These are phyloP conservation scores for Drosophila parvula DNA, from an alignment of 1,140 invertebrate species.

Conservation along the genomic window DNA sequence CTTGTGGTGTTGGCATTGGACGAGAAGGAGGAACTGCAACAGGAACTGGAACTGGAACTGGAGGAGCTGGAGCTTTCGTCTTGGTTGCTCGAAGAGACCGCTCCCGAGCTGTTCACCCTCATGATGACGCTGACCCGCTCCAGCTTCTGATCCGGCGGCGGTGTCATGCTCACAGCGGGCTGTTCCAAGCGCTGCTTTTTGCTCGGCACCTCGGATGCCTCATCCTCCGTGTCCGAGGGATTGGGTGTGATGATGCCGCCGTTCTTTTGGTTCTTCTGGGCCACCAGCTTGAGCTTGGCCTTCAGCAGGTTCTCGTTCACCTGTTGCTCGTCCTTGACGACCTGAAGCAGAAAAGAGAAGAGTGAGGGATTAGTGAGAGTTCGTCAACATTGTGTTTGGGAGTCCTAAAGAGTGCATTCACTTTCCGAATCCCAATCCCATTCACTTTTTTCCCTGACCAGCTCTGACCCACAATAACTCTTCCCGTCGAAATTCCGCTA, in stretches of 20 bases:
- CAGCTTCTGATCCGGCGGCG: slow-evolving; percentile 70
- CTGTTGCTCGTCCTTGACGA: slow-evolving; percentile 66
- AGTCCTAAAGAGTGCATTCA: slow-evolving; percentile 36
- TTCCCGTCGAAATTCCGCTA: slow-evolving; percentile 51
- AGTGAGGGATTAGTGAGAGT: slow-evolving; percentile 45
- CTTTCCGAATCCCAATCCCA: slow-evolving; percentile 39
- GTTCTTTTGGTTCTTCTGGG: slow-evolving; percentile 63
- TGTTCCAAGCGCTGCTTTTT: slow-evolving; percentile 83
- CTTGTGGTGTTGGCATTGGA: slow-evolving; percentile 22
- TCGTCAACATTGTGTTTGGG: slow-evolving; percentile 26
- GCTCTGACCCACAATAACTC: slow-evolving; percentile 76
- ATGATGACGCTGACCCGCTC: slow-evolving; percentile 89
- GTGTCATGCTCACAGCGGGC: slow-evolving; percentile 58
- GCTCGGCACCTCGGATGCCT: slow-evolving; percentile 83
- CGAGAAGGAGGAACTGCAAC: slow-evolving; percentile 35
- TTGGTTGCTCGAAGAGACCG: slow-evolving; percentile 61
- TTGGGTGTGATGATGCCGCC: slow-evolving; percentile 83
- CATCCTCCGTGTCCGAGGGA: slow-evolving; percentile 85
- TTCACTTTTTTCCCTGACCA: slow-evolving; percentile 41
- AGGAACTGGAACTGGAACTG: slow-evolving; percentile 35
- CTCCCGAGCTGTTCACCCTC: slow-evolving; percentile 90
- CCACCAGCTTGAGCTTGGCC: slow-evolving; percentile 73
- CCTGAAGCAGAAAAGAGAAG: slow-evolving; percentile 35
- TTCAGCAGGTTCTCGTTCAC: slow-evolving; percentile 73
- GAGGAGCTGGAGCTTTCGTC: slow-evolving; percentile 55